A percentile compares a stretch with the other conserved stretches of the same genome.
These are phyloP conservation scores for Sparus aurata DNA, from an alignment of 2,797 vertebrate genomes.

Conservation along the genomic window DNA sequence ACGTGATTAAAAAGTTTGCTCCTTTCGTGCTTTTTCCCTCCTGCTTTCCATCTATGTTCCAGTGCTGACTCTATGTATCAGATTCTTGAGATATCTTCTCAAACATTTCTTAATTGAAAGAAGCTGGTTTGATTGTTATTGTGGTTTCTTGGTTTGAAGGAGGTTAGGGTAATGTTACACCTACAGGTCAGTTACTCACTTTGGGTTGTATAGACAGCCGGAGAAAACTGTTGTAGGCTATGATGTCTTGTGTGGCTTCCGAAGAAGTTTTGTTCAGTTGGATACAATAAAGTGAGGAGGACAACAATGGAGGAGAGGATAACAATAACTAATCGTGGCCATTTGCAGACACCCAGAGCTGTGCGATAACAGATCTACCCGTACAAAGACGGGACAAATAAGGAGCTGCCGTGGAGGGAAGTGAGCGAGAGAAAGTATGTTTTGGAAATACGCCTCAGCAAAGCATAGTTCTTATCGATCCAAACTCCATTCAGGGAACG, in stretches of 20 bases:
- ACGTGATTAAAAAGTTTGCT: slow-evolving; percentile 36
- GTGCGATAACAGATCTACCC: too few species aligned
- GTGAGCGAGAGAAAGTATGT: too few species aligned
- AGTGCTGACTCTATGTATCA: not conserved
- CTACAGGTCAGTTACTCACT: slow-evolving; percentile 12
- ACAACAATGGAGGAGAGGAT: too few species aligned
- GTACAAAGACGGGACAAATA: too few species aligned
- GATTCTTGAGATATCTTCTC: not conserved
- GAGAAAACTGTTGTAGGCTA: not conserved
- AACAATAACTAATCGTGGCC: too few species aligned
- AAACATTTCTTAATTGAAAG: not conserved
- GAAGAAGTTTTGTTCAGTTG: not conserved
- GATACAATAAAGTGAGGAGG: not conserved
- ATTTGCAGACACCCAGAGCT: too few species aligned
- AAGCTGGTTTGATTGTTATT: not conserved
- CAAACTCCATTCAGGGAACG: too few species aligned
- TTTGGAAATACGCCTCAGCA: too few species aligned
- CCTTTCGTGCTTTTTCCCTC: slow-evolving; percentile 33
- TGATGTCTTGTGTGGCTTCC: not conserved
- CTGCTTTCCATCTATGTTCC: not conserved
- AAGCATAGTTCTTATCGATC: too few species aligned
- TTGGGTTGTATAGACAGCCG: not conserved
- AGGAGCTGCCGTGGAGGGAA: too few species aligned
- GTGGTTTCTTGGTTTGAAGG: not conserved
- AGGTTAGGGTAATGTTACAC: not conserved